Evolutionary conservation across 2,888 invertebrate species (phyloP).

Genomic region (Clepsis dumicolana): DNA sequence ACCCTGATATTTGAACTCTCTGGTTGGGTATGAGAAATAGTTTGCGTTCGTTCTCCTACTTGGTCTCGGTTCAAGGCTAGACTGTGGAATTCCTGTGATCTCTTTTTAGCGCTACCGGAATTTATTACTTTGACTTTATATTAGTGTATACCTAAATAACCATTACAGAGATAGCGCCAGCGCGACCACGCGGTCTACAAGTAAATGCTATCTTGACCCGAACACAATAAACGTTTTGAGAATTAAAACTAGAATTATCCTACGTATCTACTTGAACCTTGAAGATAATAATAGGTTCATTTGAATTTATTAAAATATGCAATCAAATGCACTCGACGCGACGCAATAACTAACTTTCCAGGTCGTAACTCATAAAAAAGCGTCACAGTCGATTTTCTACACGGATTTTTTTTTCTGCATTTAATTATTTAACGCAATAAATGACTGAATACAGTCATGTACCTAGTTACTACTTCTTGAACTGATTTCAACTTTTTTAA

Average conservation of each 20-base stretch:
- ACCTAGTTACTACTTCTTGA: neutral
- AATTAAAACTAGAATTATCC: neutral
- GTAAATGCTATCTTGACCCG: neutral
- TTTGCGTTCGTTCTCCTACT: constrained; percentile 5
- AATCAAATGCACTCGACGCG: neutral
- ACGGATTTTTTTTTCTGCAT: neutral
- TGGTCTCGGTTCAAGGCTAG: constrained; percentile 53
- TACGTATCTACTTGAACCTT: neutral
- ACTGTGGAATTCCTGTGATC: constrained; percentile 54
- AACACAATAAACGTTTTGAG: constrained; percentile 7
- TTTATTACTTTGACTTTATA: constrained; percentile 49
- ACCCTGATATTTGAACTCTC: neutral
- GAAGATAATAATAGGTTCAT: neutral
- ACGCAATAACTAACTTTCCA: neutral
- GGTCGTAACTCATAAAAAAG: neutral
- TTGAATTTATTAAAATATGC: neutral
- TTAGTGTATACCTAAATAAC: constrained; percentile 7
- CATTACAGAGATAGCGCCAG: neutral
- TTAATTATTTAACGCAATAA: no score
- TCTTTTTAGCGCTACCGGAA: constrained; percentile 54
- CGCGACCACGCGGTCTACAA: neutral
- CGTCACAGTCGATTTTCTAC: neutral
- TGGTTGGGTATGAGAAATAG: neutral
- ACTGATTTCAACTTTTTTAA: constrained; percentile 1
- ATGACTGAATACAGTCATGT: no score